Base-by-base conservation (phyloP, 2,888 invertebrate species). In the Adelphocoris suturalis region DNA sequence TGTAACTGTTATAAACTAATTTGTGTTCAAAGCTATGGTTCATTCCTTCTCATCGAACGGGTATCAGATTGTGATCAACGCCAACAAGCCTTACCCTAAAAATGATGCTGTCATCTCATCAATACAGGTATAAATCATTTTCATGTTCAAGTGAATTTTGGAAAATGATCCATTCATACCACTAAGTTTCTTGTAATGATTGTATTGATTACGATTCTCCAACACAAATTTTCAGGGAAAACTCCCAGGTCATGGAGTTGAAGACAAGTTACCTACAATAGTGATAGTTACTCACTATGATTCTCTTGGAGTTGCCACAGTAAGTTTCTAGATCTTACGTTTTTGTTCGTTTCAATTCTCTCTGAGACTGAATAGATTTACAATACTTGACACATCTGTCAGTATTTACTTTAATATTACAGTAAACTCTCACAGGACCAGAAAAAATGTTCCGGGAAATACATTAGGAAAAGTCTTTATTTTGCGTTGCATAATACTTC, bases 201-300 rank as follows among this genome's bases (percentile, higher is more conserved):
- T 11, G 4, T 14, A 14, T 16, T 52, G 3, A 37, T 7, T 37
- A 37, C 52, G 13, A 16, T 28, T 86, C 57, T 27, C 27, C 46
- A 68, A 68, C 57, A 11, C 28, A 2, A 37, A 61, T n/a, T 92
- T 92, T 85, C 96, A 98, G 93, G 98, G 97, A 28, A 97, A 97
- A 93, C 94, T 98, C 91, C 94, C 96, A 12, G 98, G 97, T 0
- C 94, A 95, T 91, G 95, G 96, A 28, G 95, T 95, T 57, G 95
- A 95, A 90, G 95, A 96, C 92, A 95, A 96, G 89, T 94, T 97
- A 2, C 97, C 98, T 87, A 97, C 98, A 12, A 96, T 99, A 91
- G 96, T 98, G 1, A 94, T 99, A 86, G 97, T 98, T 5, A 97
- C 99, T 0, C 97, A 99, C 94, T 98, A 99, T 92, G 99, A 99